Conservation (phyloP, 2,113 vertebrate species). For the Scomber colias region DNA sequence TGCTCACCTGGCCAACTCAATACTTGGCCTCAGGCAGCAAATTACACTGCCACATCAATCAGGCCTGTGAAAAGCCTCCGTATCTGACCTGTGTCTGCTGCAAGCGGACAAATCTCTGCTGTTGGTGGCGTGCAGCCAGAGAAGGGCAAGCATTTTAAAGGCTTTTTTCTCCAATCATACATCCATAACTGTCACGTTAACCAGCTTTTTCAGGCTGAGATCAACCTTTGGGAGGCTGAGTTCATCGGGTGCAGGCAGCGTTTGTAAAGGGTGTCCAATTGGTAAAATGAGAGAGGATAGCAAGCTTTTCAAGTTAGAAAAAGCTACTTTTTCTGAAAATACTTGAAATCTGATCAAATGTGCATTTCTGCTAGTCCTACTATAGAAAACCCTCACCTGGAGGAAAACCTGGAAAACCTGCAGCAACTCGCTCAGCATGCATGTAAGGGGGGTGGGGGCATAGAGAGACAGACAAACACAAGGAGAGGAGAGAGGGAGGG, state of each 20-base stretch:
- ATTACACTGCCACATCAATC: slow-evolving; percentile 62
- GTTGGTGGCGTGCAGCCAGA: background rate
- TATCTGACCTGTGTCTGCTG: background rate
- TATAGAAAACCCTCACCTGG: slow-evolving; percentile 42
- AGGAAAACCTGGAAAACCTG: slow-evolving; percentile 76
- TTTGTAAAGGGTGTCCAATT: background rate
- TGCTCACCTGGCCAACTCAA: slow-evolving; percentile 60
- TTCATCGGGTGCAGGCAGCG: too few species aligned
- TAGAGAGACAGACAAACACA: slow-evolving; percentile 36
- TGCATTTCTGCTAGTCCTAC: slow-evolving; percentile 31
- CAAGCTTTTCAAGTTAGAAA: background rate
- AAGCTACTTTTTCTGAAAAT: background rate
- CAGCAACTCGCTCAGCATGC: slow-evolving; percentile 78
- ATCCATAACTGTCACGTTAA: slow-evolving; percentile 22
- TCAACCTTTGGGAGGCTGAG: background rate
- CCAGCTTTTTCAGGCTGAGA: background rate
- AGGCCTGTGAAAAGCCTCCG: background rate
- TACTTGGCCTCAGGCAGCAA: slow-evolving; percentile 57
- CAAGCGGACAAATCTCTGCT: background rate
- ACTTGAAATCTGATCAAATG: background rate
- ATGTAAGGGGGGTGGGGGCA: slow-evolving; percentile 23
- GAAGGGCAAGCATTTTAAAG: background rate
- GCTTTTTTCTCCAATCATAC: background rate
- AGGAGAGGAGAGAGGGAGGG: slow-evolving; percentile 15
- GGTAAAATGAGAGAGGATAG: background rate